Evolutionary conservation across 2,797 vertebrate genomes (phyloP).

Genomic region (Tiaroga cobitis): DNA sequence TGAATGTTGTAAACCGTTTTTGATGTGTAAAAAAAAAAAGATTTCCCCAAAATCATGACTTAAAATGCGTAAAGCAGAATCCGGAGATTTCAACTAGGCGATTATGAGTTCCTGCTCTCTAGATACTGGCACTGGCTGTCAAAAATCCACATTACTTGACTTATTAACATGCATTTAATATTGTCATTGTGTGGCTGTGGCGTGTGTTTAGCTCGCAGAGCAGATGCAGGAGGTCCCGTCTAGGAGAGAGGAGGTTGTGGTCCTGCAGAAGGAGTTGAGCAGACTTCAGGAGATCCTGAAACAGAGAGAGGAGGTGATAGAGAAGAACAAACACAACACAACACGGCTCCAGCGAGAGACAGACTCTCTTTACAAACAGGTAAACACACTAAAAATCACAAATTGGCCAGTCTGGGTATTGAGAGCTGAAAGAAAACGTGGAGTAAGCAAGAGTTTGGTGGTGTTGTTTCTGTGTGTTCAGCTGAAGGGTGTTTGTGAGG

Average conservation of each 20-base stretch:
- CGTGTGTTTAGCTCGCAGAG: slow-evolving; percentile 59
- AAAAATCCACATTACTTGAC: neutral
- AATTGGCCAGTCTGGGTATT: slow-evolving; percentile 15
- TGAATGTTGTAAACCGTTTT: too few species aligned
- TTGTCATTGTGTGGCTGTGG: slow-evolving; percentile 28
- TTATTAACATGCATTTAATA: neutral
- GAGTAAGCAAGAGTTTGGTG: slow-evolving; percentile 14
- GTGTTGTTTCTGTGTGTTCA: slow-evolving; percentile 8
- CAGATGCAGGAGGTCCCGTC: slow-evolving; percentile 60
- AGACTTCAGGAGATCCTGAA: slow-evolving; percentile 67
- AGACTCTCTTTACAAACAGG: slow-evolving; percentile 59
- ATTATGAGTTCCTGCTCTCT: neutral
- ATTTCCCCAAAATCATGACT: too few species aligned
- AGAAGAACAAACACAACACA: slow-evolving; percentile 60
- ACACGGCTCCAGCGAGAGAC: slow-evolving; percentile 62
- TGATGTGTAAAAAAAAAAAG: too few species aligned
- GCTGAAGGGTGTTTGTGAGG: slow-evolving; percentile 43
- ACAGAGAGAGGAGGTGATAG: slow-evolving; percentile 65
- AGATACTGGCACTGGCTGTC: neutral
- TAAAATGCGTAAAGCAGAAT: neutral
- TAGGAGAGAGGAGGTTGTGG: slow-evolving; percentile 64
- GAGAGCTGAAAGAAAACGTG: neutral
- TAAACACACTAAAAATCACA: slow-evolving; percentile 44
- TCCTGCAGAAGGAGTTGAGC: slow-evolving; percentile 61
- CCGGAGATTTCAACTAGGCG: neutral